Evolutionary conservation across 2,888 invertebrate species (phyloP).

Genomic region (Drosophila mettleri): DNA sequence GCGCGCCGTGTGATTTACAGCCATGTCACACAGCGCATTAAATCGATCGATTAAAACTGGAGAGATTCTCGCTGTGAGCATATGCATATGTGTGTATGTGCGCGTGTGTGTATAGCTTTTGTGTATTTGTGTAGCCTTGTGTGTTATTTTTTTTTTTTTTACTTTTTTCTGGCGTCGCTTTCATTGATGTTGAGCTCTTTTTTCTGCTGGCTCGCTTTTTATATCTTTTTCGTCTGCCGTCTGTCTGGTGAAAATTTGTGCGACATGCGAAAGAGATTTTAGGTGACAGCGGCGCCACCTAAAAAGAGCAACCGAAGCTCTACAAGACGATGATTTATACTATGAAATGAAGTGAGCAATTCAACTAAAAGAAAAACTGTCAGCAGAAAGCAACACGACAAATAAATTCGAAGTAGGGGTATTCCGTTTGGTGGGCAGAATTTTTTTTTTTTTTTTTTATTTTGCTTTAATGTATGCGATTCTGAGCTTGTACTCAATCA

Average conservation of each 20-base stretch:
- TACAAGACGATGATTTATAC: slow-evolving; percentile 47
- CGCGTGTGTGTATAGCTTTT: slow-evolving; percentile 20
- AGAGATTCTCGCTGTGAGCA: slow-evolving; percentile 46
- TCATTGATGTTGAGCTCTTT: slow-evolving; percentile 66
- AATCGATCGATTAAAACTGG: slow-evolving; percentile 74
- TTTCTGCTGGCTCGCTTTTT: slow-evolving; percentile 18
- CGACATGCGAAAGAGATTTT: slow-evolving; percentile 66
- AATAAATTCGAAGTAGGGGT: not conserved
- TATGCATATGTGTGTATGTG: slow-evolving; percentile 11
- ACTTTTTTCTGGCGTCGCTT: slow-evolving; percentile 61
- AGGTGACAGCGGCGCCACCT: slow-evolving; percentile 65
- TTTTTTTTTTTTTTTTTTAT: not conserved
- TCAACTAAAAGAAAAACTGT: slow-evolving; percentile 3
- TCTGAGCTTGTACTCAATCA: too few species aligned
- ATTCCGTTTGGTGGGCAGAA: not conserved
- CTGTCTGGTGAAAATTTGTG: slow-evolving; percentile 72
- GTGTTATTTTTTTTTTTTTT: not conserved
- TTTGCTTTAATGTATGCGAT: too few species aligned
- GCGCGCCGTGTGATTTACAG: slow-evolving; percentile 72
- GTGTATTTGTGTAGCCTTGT: slow-evolving; percentile 29
- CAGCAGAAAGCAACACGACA: not conserved
- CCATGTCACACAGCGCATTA: slow-evolving; percentile 71
- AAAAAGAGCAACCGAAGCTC: slow-evolving; percentile 35
- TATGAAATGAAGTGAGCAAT: slow-evolving; percentile 16
- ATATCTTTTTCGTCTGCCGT: slow-evolving; percentile 56